Evolutionary conservation across 2,888 invertebrate genomes (phyloP), one percentile per base, ranked within the genome.

Genomic region (Apamea monoglypha): DNA sequence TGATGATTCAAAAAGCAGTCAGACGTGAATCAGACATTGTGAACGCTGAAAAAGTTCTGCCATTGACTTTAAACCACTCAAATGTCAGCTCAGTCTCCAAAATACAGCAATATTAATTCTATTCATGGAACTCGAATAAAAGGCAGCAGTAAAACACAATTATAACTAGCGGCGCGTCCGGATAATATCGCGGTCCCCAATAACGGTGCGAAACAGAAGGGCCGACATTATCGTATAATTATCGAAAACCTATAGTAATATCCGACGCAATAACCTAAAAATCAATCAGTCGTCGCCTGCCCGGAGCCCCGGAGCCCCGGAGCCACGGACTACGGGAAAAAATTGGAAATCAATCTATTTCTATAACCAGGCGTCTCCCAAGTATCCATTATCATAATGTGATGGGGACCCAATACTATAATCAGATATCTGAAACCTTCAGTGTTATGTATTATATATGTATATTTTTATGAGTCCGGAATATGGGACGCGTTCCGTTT

Each of bases 301-400:
- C 47, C 83, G 90, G 89, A 90, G 90, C 90, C 90, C 82, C 69
- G 68, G 89, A 90, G 90, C 50, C 71, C 40, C 83, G 90, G 89
- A 91, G 90, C 90, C 90, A 83, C 80, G 84, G 87, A 75, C 81
- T 80, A 81, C 87, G 91, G 90, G 90, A 92, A 94, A 94, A 94
- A 95, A 95, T 93, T 94, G 94, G 91, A 93, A 95, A 95, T 95
- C 95, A 95, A 95, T 95, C 95, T 95, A 95, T 95, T 94, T 94
- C 93, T 94, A 95, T 95, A 94, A 92, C 90, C 91, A 91, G 91
- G 93, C 95, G 95, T 92, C 94, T 91, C 93, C 90, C 87, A 94
- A 95, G 94, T 93, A 91, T 90, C 95, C 92, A 95, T 95, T 95
- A 95, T 92, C 95, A 95, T 95, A 95, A 95, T 95, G 95, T 91